phyloP scores from a whole-genome alignment of 2,888 invertebrate genomes.

The Carterocephalus palaemon region DNA sequence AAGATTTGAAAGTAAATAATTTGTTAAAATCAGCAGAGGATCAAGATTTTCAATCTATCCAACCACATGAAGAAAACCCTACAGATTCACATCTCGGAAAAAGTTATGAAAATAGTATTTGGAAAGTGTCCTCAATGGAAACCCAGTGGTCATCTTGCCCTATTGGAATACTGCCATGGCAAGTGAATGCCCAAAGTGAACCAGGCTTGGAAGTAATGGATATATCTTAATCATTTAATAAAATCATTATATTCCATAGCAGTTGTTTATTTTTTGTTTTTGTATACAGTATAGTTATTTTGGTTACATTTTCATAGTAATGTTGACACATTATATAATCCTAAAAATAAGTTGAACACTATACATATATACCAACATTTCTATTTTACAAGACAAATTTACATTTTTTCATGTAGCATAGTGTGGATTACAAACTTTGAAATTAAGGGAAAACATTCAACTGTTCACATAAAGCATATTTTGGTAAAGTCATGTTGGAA shows the following conservation, averaged over 20 bases:
- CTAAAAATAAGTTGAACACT: conserved; percentile 73
- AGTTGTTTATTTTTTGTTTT: conserved; percentile 69
- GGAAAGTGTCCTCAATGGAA: conserved; percentile 50
- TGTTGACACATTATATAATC: conserved; percentile 72
- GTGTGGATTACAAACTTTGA: not conserved
- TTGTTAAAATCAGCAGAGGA: not conserved
- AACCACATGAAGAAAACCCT: conserved; percentile 24
- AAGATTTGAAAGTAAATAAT: conserved; percentile 51
- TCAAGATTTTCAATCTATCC: conserved; percentile 13
- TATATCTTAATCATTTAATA: conserved; percentile 33
- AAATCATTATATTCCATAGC: conserved; percentile 52
- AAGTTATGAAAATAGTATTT: conserved; percentile 42
- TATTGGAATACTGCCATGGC: conserved; percentile 74
- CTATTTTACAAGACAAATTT: conserved; percentile 64
- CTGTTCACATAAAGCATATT: too few relatives aligned
- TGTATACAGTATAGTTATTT: conserved; percentile 75
- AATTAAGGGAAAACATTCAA: too few relatives aligned
- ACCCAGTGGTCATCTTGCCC: conserved; percentile 68
- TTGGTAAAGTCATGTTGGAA: too few relatives aligned
- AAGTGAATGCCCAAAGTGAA: conserved; percentile 36
- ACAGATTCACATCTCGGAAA: conserved; percentile 20
- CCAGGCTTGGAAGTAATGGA: conserved; percentile 25
- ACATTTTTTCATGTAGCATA: conserved; percentile 31
- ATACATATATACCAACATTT: conserved; percentile 67
- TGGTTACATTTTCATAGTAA: conserved; percentile 67